Base-by-base conservation (phyloP, 2,113 vertebrate genomes). In the Gila orcuttii region DNA sequence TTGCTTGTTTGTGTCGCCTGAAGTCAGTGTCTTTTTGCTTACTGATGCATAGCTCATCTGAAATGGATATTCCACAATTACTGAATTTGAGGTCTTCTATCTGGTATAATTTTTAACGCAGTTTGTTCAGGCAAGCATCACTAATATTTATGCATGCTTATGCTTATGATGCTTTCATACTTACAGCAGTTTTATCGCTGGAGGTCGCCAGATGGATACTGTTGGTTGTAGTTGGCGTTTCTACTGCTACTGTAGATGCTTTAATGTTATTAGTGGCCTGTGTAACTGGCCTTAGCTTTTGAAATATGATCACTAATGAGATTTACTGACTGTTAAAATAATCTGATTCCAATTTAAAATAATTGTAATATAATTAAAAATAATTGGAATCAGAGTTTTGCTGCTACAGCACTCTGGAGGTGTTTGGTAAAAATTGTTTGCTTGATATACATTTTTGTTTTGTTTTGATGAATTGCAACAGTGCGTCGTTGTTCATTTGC, bases 1-100 rank as follows among this genome's bases (percentile, higher is more conserved):
- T 4, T 76, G 62, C 69, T 85, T 68, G 36, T 82, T 52, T 55
- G 52, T 79, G 79, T 87, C 50, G 68, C 71, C 60, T 33, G 39
- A 71, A 55, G 79, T 60, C 45, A n/a, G 21, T 47, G 17, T 39
- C 36, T 25, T 39, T 84, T 84, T 45, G 23, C 36, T 42, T 62
- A 79, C 7, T 62, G 57, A 79, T 45, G 78, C 57, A 45, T 45
- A 62, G 57, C 36, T 19, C 13, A 62, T 79, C 15, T 62, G 36
- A 15, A 45, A 25, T 62, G 23, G 15, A 45, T 64, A 80, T 45
- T 64, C 57, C 36, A 25, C 23, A 79, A 42, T 13, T 42, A 42
- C 33, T 25, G 33, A 12, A 62, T 25, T 15, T 39, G 28, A 77
- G 25, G n/a, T 28, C 17, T 33, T 55, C 50, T 77, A 19, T 62